Percentiles rank a stretch among this genome's conserved stretches.
These are phyloP conservation scores for Tinea pellionella DNA, from an alignment of 2,888 invertebrate species.

Conservation along the genomic window DNA sequence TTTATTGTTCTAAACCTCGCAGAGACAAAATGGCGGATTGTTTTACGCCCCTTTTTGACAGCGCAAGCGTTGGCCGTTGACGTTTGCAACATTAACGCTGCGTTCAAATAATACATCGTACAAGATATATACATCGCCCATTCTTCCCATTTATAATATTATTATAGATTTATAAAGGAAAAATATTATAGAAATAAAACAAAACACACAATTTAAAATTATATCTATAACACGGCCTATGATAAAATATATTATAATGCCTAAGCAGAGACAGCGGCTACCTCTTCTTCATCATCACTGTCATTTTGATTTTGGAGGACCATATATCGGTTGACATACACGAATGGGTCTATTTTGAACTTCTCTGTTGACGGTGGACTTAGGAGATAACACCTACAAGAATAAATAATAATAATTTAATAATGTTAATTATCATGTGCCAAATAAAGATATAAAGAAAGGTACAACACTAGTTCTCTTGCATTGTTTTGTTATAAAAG, in stretches of 20 bases:
- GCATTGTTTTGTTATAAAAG: too few relatives aligned
- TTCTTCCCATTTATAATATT: too few relatives aligned
- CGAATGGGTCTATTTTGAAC: slow-evolving; percentile 75
- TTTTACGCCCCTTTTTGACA: slow-evolving; percentile 55
- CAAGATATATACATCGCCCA: background rate
- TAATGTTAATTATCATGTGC: background rate
- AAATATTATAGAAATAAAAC: too few relatives aligned
- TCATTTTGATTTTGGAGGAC: slow-evolving; percentile 35
- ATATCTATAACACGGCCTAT: background rate
- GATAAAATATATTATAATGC: background rate
- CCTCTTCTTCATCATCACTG: slow-evolving; percentile 53
- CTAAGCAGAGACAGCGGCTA: slow-evolving; percentile 21
- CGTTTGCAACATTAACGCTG: background rate
- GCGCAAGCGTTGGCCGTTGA: slow-evolving; percentile 17
- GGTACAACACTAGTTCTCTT: too few relatives aligned
- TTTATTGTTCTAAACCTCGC: slow-evolving; percentile 51
- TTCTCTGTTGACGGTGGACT: slow-evolving; percentile 75
- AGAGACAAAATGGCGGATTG: slow-evolving; percentile 66
- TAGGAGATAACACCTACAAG: slow-evolving; percentile 69
- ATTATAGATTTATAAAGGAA: too few relatives aligned
- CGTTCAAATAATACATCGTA: slow-evolving; percentile 7
- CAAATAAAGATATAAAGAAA: too few relatives aligned
- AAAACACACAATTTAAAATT: too few relatives aligned
- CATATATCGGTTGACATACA: slow-evolving; percentile 46
- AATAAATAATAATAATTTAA: slow-evolving; percentile 17